Conservation (phyloP, 2,797 vertebrate genomes). For the Dendrocincla fuliginosa region DNA sequence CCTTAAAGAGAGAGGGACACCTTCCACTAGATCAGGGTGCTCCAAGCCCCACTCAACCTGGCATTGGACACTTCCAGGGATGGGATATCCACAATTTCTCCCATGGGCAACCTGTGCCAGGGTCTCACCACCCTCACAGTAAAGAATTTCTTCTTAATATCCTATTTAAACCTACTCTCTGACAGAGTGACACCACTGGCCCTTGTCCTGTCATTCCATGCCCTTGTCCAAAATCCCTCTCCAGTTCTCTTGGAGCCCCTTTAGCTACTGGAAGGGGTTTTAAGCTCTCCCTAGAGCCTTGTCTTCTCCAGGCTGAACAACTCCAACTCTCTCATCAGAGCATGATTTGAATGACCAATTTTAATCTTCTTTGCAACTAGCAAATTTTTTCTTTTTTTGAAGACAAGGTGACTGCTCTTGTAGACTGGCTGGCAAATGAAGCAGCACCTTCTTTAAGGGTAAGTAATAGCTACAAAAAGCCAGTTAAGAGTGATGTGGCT, state of each 20-base stretch:
- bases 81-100: not conserved
- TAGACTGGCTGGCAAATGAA: not conserved
- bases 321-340: not conserved
- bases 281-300: not conserved
- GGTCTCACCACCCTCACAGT: not conserved
- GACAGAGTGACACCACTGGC: not conserved
- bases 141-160: not conserved
- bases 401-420: not conserved
- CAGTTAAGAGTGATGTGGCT: not conserved
- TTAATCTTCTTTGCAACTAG: not conserved
- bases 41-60: not conserved
- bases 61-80: not conserved
- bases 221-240: not conserved
- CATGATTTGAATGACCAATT: not conserved
- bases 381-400: not conserved
- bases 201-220: not conserved
- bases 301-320: not conserved
- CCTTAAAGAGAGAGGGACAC: not conserved
- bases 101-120: not conserved
- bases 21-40: not conserved
- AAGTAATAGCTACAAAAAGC: not conserved
- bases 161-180: not conserved
- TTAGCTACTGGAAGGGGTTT: not conserved
- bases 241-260: not conserved
- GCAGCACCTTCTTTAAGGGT: not conserved